Percentiles rank a stretch among this genome's conserved stretches.
phyloP scores from a whole-genome alignment of 2,888 invertebrate genomes.

The Sinotaia quadrata region DNA sequence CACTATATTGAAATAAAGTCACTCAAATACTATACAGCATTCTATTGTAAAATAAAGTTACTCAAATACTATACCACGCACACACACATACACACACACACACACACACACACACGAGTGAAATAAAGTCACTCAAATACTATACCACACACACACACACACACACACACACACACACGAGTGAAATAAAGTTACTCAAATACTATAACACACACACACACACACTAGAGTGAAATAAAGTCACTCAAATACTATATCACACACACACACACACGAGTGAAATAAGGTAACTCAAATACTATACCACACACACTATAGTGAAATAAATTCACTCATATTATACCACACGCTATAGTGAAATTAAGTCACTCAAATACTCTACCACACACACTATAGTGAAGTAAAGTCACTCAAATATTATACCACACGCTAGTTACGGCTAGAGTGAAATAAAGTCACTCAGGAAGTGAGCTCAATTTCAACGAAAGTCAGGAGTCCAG shows the following conservation, averaged over 20 bases:
- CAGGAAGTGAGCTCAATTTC: no score
- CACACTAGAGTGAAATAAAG: neutral
- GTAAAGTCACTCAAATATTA: neutral
- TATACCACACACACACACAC: neutral
- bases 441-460: neutral
- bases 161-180: conserved; percentile 6
- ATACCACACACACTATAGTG: no score
- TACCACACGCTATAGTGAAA: neutral
- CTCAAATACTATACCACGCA: no score
- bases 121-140: neutral
- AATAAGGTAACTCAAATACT: neutral
- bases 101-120: no score
- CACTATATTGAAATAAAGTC: no score
- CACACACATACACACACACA: no score
- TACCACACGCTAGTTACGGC: no score
- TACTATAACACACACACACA: no score
- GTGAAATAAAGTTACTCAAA: neutral
- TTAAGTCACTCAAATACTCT: neutral
- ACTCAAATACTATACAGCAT: no score
- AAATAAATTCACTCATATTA: neutral
- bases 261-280: conserved; percentile 1
- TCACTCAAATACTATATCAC: neutral
- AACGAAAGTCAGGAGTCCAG: no score
- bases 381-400: neutral
- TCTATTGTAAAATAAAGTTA: no score